Evolutionary conservation across 1,140 invertebrate species (phyloP).

Genomic region (Oncopodura yosiiana): DNA sequence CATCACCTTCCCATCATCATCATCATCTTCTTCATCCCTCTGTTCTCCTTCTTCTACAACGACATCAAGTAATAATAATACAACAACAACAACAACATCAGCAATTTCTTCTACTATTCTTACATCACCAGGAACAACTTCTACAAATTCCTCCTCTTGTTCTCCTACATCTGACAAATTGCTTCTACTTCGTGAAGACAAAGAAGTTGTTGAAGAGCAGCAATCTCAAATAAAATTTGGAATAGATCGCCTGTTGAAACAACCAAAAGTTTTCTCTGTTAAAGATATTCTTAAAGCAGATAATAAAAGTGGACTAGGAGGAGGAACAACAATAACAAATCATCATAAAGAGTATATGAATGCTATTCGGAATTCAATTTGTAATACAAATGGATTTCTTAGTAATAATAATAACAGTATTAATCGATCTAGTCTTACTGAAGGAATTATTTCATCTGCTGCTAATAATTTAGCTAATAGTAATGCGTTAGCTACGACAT

Average conservation of each 20-base stretch:
- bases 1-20: constrained; percentile 11
- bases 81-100: constrained; percentile 1
- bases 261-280: constrained; percentile 34
- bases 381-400: no score
- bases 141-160: background rate
- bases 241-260: constrained; percentile 33
- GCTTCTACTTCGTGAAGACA: background rate
- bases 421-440: no score
- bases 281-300: constrained; percentile 33
- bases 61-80: constrained; percentile 3
- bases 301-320: background rate
- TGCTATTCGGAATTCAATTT: no score
- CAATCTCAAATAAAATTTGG: constrained; percentile 34
- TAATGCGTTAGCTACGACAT: no score
- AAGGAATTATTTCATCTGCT: no score
- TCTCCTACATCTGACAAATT: background rate
- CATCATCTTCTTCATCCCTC: background rate
- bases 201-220: background rate
- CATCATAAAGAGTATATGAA: no score
- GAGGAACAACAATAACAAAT: background rate
- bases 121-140: background rate
- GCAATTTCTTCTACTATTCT: background rate
- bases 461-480: no score
- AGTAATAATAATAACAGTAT: no score
- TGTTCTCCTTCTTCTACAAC: background rate